phyloP scores from a whole-genome alignment of 2,113 vertebrate genomes.

The Scomber scombrus region DNA sequence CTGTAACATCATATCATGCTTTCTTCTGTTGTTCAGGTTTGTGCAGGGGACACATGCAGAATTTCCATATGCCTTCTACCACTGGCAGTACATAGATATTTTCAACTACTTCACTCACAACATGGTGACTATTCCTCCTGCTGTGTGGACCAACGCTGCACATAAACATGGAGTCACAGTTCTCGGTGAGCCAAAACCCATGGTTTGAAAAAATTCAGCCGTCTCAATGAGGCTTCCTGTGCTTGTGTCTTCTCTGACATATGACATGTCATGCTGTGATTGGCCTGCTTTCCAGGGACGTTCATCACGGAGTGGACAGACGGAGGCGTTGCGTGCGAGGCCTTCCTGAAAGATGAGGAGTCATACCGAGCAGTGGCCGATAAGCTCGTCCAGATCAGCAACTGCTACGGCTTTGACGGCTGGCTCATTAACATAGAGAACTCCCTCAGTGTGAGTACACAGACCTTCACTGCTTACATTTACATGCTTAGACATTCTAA shows the following conservation, averaged over 20 bases:
- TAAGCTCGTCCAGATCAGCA: slow-evolving; percentile 89
- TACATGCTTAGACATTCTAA: no score
- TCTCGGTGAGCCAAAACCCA: slow-evolving; percentile 85
- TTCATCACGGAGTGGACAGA: slow-evolving; percentile 95
- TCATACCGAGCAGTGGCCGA: slow-evolving; percentile 84
- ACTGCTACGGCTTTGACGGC: slow-evolving; percentile 90
- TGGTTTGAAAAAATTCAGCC: not conserved
- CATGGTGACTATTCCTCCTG: slow-evolving; percentile 91
- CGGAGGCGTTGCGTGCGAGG: slow-evolving; percentile 86
- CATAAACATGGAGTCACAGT: slow-evolving; percentile 91
- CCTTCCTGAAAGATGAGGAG: slow-evolving; percentile 87
- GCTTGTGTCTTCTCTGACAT: not conserved
- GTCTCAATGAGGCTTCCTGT: not conserved
- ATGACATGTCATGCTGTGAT: not conserved
- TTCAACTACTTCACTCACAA: slow-evolving; percentile 97
- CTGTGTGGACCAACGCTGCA: slow-evolving; percentile 92
- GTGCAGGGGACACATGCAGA: slow-evolving; percentile 87
- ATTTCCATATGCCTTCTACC: slow-evolving; percentile 93
- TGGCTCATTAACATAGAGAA: slow-evolving; percentile 98
- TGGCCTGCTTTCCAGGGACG: slow-evolving; percentile 84
- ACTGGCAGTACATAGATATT: slow-evolving; percentile 94
- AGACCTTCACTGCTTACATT: not conserved
- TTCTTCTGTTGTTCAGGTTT: slow-evolving; percentile 85
- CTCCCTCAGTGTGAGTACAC: slow-evolving; percentile 88
- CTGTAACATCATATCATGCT: not conserved